These are phyloP conservation scores for Sebastes kiyomatsui DNA, from an alignment of 2,797 vertebrate genomes.

Conservation along the genomic window DNA sequence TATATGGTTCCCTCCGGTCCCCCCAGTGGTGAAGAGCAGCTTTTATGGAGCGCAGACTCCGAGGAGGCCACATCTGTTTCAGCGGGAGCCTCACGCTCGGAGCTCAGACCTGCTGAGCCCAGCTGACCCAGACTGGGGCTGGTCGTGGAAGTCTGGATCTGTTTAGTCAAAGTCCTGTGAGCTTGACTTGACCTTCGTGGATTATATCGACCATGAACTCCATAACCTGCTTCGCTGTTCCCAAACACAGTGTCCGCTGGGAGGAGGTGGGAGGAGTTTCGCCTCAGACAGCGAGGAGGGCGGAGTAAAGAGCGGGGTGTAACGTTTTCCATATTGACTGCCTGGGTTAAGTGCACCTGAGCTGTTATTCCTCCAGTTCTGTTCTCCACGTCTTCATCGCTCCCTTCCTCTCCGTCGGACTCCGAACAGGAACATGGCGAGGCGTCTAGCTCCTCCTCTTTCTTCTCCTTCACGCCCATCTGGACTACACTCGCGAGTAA, in stretches of 20 bases:
- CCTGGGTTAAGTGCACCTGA: background rate
- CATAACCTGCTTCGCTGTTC: slow-evolving; percentile 25
- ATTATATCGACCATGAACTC: slow-evolving; percentile 78
- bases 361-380: background rate
- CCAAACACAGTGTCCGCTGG: slow-evolving; percentile 67
- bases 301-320: slow-evolving; percentile 68
- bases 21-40: slow-evolving; percentile 48
- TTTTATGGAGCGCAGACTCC: slow-evolving; percentile 44
- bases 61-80: background rate
- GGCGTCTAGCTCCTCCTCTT: slow-evolving; percentile 6
- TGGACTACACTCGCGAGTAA: slow-evolving; percentile 83
- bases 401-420: slow-evolving; percentile 31
- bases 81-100: slow-evolving; percentile 3
- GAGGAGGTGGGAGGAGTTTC: slow-evolving; percentile 81
- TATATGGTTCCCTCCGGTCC: slow-evolving; percentile 49
- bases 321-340: slow-evolving; percentile 14
- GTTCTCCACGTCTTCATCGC: slow-evolving; percentile 7
- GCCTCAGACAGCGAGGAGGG: slow-evolving; percentile 82
- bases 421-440: slow-evolving; percentile 38
- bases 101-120: background rate
- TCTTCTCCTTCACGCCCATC: slow-evolving; percentile 51
- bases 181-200: slow-evolving; percentile 74
- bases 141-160: slow-evolving; percentile 30
- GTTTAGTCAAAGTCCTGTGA: background rate
- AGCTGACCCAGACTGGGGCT: slow-evolving; percentile 18